These are phyloP conservation scores for Plagiodera versicolora DNA, from an alignment of 2,888 invertebrate species.

Conservation along the genomic window DNA sequence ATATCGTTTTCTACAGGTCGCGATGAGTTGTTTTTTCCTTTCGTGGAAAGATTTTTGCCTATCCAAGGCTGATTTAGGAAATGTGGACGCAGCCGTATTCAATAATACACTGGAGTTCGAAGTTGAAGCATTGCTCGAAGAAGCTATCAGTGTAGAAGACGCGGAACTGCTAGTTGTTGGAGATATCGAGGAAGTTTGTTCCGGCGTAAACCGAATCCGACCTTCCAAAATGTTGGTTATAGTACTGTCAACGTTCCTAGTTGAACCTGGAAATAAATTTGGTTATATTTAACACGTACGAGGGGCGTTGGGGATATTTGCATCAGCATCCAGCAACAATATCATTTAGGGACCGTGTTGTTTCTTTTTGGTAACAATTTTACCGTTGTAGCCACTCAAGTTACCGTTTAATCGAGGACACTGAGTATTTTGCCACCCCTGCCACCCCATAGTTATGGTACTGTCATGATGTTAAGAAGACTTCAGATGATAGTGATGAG, in stretches of 20 bases:
- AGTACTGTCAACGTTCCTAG: slow-evolving; percentile 76
- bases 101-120: slow-evolving; percentile 40
- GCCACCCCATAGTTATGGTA: too few species aligned
- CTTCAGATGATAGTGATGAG: too few species aligned
- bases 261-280: slow-evolving; percentile 60
- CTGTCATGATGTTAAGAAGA: too few species aligned
- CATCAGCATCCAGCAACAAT: too few species aligned
- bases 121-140: slow-evolving; percentile 25
- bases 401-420: too few species aligned
- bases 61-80: slow-evolving; percentile 63
- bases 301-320: too few species aligned
- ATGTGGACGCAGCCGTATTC: slow-evolving; percentile 54
- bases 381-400: too few species aligned
- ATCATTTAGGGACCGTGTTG: too few species aligned
- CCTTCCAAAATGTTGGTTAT: slow-evolving; percentile 82
- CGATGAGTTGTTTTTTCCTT: slow-evolving; percentile 75
- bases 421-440: too few species aligned
- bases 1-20: slow-evolving; percentile 74
- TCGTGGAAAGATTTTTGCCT: slow-evolving; percentile 77
- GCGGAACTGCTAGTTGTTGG: slow-evolving; percentile 9
- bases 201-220: slow-evolving; percentile 65
- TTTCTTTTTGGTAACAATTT: too few species aligned
- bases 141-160: slow-evolving; percentile 24
- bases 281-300: too few species aligned
- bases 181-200: slow-evolving; percentile 37